A percentile compares a stretch with the other conserved stretches of the same genome.
Conservation (phyloP, 2,113 vertebrate species). For the Thamnophis sirtalis region DNA sequence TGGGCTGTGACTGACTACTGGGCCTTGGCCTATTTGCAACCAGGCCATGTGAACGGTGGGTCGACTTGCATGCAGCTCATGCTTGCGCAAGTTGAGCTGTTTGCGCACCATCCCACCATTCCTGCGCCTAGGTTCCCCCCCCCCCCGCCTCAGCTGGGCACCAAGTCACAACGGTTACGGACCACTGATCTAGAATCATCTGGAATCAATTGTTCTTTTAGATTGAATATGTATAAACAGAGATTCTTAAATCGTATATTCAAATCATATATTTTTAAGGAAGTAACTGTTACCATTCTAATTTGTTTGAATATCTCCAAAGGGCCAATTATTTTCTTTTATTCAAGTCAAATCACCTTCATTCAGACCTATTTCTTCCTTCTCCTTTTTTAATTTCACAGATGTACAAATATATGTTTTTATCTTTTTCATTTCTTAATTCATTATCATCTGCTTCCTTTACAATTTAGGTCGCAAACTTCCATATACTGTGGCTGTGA, state of each 20-base stretch:
- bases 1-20: no score
- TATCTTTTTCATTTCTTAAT: neutral
- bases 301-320: neutral
- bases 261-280: neutral
- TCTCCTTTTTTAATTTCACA: neutral
- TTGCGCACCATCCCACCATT: no score
- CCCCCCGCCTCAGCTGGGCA: no score
- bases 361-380: neutral
- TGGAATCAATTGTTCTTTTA: neutral
- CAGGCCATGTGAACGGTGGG: no score
- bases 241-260: neutral
- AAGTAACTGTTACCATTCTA: neutral
- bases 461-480: neutral
- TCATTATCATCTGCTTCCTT: neutral
- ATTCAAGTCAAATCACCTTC: neutral
- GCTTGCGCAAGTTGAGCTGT: no score
- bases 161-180: no score
- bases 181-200: neutral
- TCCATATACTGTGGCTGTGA: neutral
- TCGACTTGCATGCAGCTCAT: no score
- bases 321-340: neutral
- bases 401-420: neutral
- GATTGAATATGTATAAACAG: neutral
- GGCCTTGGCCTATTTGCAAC: no score
- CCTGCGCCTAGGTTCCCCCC: no score